Evolutionary conservation across 2,113 vertebrate species (phyloP), one percentile per base, ranked within the genome.

Genomic region (Myxocyprinus asiaticus): DNA sequence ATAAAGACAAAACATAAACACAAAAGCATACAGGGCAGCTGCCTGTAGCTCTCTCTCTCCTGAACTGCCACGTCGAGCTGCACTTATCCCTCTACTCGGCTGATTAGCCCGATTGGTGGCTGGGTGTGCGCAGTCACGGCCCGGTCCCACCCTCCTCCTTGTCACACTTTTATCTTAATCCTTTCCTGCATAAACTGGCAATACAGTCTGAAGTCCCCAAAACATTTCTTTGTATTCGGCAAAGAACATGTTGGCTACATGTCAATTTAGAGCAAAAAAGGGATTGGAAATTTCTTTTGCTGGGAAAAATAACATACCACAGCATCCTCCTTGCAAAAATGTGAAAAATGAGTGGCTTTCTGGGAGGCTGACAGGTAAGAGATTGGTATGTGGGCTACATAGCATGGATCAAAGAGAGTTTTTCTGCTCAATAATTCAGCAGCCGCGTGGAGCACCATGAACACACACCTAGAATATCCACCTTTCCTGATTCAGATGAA

Each of bases 341-440:
- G 70, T 62, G 63, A 82, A 63, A 66, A 22, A 45, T 79, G 78
- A 85, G 83, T 86, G 87, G 85, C 75, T 66, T 59, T 58, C 48
- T 64, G 44, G 75, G 83, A 83, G 84, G 84, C 83, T 86, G 87
- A 88, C 85, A 85, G 86, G 87, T 86, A 86, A 81, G 81, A 83
- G 64, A 84, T 87, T 78, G 82, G 75, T 64, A 69, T 79, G 85
- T 78, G 82, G 65, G 76, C 85, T 80, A 80, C 82, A 82, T 83
- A 75, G 83, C 63, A 9, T 17, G 71, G 85, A 89, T 89, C 87
- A 90, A 89, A 85, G 89, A 85, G 82, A 86, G 63, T 65, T 17
- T 77, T 83, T 82, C 80, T 77, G 82, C 84, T 90, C 85, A 91
- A 90, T 91, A 89, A 90, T 91, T 91, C 87, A 90, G 78, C 48